Evolutionary conservation across 1,140 invertebrate genomes (phyloP).

Genomic region (Procambarus virginalis): DNA sequence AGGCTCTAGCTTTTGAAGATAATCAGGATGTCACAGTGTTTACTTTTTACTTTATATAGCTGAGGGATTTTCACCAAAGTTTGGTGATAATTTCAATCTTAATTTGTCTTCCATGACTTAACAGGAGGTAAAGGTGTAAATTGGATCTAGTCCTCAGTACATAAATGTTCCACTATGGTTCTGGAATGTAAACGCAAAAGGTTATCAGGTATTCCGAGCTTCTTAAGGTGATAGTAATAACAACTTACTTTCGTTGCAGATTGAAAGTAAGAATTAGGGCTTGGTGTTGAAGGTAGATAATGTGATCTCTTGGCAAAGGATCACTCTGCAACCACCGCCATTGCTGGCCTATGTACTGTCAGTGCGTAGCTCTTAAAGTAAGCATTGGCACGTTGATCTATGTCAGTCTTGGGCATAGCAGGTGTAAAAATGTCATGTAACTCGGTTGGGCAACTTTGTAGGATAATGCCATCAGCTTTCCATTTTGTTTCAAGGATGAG

Average conservation of each 20-base stretch:
- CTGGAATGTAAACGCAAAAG: conserved; percentile 25
- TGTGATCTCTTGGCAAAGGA: conserved; percentile 3
- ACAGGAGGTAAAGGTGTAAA: conserved; percentile 24
- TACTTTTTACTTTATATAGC: conserved; percentile 31
- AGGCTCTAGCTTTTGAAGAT: conserved; percentile 15
- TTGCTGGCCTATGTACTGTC: neutral
- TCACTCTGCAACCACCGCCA: neutral
- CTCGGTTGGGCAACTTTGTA: conserved; percentile 6
- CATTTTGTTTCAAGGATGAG: neutral
- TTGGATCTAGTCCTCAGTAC: conserved; percentile 45
- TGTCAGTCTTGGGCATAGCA: neutral
- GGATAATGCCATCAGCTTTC: neutral
- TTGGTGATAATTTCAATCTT: conserved; percentile 27
- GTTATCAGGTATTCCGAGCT: conserved; percentile 29
- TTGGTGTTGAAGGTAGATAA: neutral
- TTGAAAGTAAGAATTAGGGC: neutral
- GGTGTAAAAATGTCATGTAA: conserved; percentile 10
- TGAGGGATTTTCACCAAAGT: conserved; percentile 23
- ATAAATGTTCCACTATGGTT: conserved; percentile 24
- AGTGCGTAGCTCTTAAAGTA: neutral
- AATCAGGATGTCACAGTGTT: conserved; percentile 27
- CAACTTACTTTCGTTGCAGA: neutral
- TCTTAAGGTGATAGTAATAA: conserved; percentile 5
- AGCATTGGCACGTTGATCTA: neutral
- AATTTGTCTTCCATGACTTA: conserved; percentile 46